Percentiles rank a stretch among this genome's conserved stretches.
These are phyloP conservation scores for Pentalonia nigronervosa DNA, from an alignment of 1,140 invertebrate genomes.

Conservation along the genomic window DNA sequence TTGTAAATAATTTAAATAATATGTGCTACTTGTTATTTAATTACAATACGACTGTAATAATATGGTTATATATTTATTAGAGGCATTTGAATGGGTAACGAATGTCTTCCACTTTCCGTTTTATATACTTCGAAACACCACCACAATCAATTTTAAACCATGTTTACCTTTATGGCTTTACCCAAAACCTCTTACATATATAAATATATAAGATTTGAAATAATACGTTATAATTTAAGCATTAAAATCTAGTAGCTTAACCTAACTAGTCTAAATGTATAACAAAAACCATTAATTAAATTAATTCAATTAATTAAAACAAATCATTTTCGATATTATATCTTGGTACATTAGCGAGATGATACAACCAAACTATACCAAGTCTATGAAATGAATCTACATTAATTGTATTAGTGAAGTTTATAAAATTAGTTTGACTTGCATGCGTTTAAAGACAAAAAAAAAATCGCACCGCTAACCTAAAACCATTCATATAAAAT, in stretches of 20 bases:
- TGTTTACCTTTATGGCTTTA: background rate
- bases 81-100: background rate
- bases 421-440: background rate
- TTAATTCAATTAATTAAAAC: conserved; percentile 2
- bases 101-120: background rate
- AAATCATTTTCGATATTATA: background rate
- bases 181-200: background rate
- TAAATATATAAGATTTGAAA: background rate
- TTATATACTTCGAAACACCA: background rate
- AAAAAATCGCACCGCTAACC: background rate
- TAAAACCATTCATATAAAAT: too few relatives aligned
- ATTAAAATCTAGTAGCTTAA: background rate
- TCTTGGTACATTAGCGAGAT: background rate
- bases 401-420: conserved; percentile 2
- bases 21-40: background rate
- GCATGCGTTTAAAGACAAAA: background rate
- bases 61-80: too few relatives aligned
- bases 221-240: background rate
- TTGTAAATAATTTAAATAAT: background rate
- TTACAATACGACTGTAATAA: too few relatives aligned
- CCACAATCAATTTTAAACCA: background rate
- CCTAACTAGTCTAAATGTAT: background rate
- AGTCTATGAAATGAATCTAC: background rate
- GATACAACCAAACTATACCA: background rate
- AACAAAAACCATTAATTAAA: background rate